A percentile compares a stretch with the other conserved stretches of the same genome.
Evolutionary conservation across 2,113 vertebrate species (phyloP).

Genomic region (Naja naja): DNA sequence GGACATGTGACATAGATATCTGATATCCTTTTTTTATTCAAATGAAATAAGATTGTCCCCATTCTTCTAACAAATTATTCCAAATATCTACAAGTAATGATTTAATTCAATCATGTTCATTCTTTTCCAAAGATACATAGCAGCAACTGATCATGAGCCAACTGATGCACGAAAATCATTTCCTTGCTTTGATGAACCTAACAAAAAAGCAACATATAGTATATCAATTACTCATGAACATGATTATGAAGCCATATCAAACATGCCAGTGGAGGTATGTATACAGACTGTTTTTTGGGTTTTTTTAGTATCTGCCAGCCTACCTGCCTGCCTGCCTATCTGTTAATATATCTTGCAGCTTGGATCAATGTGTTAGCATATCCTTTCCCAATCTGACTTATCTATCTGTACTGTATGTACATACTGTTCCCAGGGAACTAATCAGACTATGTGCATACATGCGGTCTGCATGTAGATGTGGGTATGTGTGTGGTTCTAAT

Average conservation of each 20-base stretch:
- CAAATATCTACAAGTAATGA: neutral
- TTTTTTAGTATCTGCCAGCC: neutral
- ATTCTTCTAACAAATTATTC: neutral
- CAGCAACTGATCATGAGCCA: constrained; percentile 95
- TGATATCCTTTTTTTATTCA: neutral
- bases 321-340: fast-evolving
- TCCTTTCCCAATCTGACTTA: neutral
- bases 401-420: neutral
- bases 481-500: neutral
- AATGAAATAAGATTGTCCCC: neutral
- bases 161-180: constrained; percentile 96
- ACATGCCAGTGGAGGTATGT: constrained; percentile 88
- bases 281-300: constrained; percentile 7
- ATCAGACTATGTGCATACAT: neutral
- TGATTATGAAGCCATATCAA: constrained; percentile 79
- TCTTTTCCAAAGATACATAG: constrained; percentile 86
- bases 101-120: constrained; percentile 33
- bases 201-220: constrained; percentile 92
- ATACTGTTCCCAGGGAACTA: neutral
- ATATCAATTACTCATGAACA: constrained; percentile 81
- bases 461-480: neutral
- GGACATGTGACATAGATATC: neutral
- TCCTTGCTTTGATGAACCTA: constrained; percentile 96
- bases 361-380: neutral
- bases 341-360: neutral